Conservation (phyloP, 2,888 invertebrate species). For the Metopia argyrocephala region DNA sequence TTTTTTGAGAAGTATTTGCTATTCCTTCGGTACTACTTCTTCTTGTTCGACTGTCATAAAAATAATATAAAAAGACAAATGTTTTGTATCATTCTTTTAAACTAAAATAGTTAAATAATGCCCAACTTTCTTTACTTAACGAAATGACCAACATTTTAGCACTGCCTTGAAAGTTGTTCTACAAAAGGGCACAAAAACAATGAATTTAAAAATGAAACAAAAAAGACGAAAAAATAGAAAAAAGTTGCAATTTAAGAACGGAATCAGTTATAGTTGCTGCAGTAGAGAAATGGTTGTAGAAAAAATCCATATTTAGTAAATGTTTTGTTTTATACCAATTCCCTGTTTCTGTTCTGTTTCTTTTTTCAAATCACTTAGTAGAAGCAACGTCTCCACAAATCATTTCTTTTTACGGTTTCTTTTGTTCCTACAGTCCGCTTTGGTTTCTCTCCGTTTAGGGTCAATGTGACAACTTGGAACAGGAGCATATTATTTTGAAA, state of each 20-base stretch:
- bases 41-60: constrained; percentile 30
- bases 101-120: constrained; percentile 40
- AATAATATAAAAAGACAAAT: constrained; percentile 53
- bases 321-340: constrained; percentile 19
- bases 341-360: constrained; percentile 1
- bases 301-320: constrained; percentile 48
- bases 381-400: constrained; percentile 51
- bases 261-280: too few species aligned
- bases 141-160: constrained; percentile 40
- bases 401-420: constrained; percentile 33
- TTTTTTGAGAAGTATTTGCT: not conserved
- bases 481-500: constrained; percentile 42
- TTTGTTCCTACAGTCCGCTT: constrained; percentile 22
- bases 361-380: constrained; percentile 55
- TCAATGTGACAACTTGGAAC: constrained; percentile 48
- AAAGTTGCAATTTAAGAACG: not conserved
- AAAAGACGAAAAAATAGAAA: not conserved
- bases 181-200: constrained; percentile 44
- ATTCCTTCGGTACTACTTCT: not conserved
- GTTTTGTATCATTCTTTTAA: constrained; percentile 43
- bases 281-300: not conserved
- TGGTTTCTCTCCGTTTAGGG: constrained; percentile 12
- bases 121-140: constrained; percentile 28
- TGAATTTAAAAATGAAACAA: constrained; percentile 13
- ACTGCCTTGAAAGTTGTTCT: constrained; percentile 22